Evolutionary conservation across 2,888 invertebrate species (phyloP), one percentile per base, ranked within the genome.

Genomic region (Xanthia togata): DNA sequence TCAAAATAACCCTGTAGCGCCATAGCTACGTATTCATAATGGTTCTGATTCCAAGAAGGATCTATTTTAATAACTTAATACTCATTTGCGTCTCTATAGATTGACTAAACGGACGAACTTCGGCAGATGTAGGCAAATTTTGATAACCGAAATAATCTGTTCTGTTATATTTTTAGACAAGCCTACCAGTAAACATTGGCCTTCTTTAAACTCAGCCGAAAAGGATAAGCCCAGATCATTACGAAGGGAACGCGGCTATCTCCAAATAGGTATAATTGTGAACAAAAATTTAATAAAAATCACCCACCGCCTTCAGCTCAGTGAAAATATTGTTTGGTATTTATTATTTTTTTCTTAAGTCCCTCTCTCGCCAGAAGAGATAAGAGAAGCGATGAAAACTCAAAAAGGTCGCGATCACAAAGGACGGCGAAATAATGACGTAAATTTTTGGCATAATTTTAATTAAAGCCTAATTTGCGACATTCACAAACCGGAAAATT

Each of bases 401-500:
- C 91, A 90, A 93, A 93, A 93, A 92, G 93, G 90, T 92, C 92
- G 89, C 90, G 90, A 91, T 93, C 92, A 95, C 95, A 95, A 95
- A 95, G 93, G 91, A 82, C 90, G 84, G 84, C 89, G 87, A 87
- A 92, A 93, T 94, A 94, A 95, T 94, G 94, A 93, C 92, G 90
- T 90, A 90, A 90, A 94, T 93, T 94, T 95, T 93, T 92, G 93
- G 88, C 91, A 92, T 93, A 92, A 94, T 94, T 95, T 95, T 95
- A 95, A 95, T 95, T 95, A 95, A 93, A 93, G 90, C 90, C 93
- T 94, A 94, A 95, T 95, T 95, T 93, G 93, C 87, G 91, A 93
- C 93, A 93, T 91, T 93, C 87, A 85, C 89, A 89, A 91, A 91
- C 92, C 89, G 90, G 93, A 92, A 93, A 92, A 93, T 93, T 92